Base-by-base conservation (phyloP, 2,888 invertebrate species). In the Exephanes ischioxanthus region DNA sequence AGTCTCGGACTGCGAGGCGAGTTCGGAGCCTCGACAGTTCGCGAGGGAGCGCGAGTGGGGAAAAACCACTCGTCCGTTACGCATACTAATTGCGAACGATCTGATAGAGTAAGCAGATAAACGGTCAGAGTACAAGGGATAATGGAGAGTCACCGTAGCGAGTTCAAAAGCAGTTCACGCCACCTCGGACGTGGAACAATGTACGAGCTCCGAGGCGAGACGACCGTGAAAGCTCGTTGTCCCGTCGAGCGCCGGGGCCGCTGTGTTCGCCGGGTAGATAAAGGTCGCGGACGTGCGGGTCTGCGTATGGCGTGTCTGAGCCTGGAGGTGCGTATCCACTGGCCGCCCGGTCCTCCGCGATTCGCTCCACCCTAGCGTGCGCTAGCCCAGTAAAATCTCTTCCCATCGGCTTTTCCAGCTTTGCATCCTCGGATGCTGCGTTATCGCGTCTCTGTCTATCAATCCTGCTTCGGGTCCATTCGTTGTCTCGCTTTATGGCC, bases 31-130 rank as follows among this genome's bases (percentile, higher is more conserved):
- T 41, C 41, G 58, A 53, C 14, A 14, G 11, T 26, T 26, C 22
- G 58, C 58, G 14, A 22, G 4, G 22, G 7, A 22, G 58, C 4
- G 14, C 5, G 26, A 58, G 22, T 26, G 45, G 45, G 45, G 37
- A 77, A 66, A 71, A 72, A 67, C 45, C 61, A 41, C 58, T 26
- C 26, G 41, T 30, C 51, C 61, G 22, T 51, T 45, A 7, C 19
- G 51, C 51, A n/a, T 22, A n/a, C 22, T 37, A 67, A 77, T 58
- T 66, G 66, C 22, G 66, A 83, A 19, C 53, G 77, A 83, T 72
- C 71, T 33, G 82, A 67, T 68, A 68, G 67, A 78, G 61, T 63
- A 66, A 66, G 67, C 58, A 78, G 83, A 83, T 83, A 83, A 83
- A 58, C 78, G 67, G 55, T 77, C 63, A 53, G 63, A 53, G 51